Percentiles rank a stretch among this genome's conserved stretches.
phyloP scores from a whole-genome alignment of 2,888 invertebrate genomes.

The Platycheirus rosarum region DNA sequence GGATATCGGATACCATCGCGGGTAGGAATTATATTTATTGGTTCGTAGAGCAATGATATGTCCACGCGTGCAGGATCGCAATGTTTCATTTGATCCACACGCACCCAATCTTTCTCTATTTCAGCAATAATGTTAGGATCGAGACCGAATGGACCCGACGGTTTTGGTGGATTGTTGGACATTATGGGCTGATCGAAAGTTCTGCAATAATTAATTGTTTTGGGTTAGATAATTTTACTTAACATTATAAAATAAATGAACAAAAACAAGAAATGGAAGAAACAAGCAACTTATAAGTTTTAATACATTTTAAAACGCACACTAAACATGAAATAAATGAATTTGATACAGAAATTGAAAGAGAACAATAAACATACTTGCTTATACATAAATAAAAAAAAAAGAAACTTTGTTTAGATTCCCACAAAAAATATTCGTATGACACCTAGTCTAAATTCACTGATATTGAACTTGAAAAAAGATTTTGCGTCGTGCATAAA shows the following conservation, averaged over 20 bases:
- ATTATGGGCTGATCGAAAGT: conserved; percentile 80
- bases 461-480: conserved; percentile 19
- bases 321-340: neutral
- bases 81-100: conserved; percentile 82
- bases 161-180: conserved; percentile 80
- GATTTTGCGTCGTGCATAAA: neutral
- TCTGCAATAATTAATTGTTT: conserved; percentile 73
- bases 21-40: conserved; percentile 84
- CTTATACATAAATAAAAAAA: neutral
- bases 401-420: conserved; percentile 7
- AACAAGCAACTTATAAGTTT: neutral
- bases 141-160: conserved; percentile 90
- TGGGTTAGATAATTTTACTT: neutral
- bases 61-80: conserved; percentile 80
- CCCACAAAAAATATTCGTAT: no score
- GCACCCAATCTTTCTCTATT: conserved; percentile 85
- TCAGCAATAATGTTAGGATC: conserved; percentile 89
- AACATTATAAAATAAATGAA: neutral
- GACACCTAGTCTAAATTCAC: no score
- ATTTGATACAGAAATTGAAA: neutral
- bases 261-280: conserved; percentile 10
- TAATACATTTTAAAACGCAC: conserved; percentile 5
- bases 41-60: conserved; percentile 82
- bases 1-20: conserved; percentile 83
- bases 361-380: neutral